These are phyloP conservation scores for Metridium senile DNA, from an alignment of 92 coral and sea anemone species.

Conservation along the genomic window DNA sequence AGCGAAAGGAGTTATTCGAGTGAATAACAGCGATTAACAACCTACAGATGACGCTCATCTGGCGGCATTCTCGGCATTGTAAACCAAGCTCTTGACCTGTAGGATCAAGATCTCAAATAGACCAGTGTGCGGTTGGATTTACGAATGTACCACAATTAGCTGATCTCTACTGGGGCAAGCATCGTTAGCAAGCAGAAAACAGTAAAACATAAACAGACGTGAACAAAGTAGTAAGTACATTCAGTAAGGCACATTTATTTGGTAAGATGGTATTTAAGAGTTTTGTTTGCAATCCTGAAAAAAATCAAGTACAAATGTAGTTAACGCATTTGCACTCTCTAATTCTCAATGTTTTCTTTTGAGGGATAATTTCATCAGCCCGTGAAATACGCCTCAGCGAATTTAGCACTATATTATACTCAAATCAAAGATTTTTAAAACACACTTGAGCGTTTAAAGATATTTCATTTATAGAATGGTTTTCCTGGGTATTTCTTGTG, in stretches of 20 bases:
- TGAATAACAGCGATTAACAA: background rate
- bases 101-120: slow-evolving; percentile 6
- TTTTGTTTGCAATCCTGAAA: no score
- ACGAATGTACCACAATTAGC: slow-evolving; percentile 8
- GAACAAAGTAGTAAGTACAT: background rate
- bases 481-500: no score
- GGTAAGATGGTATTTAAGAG: no score
- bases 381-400: no score
- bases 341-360: no score
- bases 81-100: slow-evolving; percentile 25
- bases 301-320: no score
- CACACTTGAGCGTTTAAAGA: no score
- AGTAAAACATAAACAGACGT: background rate
- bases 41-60: slow-evolving; percentile 11
- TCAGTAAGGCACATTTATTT: background rate
- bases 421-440: no score
- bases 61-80: slow-evolving; percentile 30
- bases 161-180: background rate
- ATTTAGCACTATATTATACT: no score
- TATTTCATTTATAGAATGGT: no score
- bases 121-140: slow-evolving; percentile 12
- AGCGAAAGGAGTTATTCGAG: background rate
- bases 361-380: no score
- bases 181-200: background rate
- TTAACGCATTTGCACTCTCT: no score